These are phyloP conservation scores for Meandrusa payeni DNA, from an alignment of 2,888 invertebrate species.

Conservation along the genomic window DNA sequence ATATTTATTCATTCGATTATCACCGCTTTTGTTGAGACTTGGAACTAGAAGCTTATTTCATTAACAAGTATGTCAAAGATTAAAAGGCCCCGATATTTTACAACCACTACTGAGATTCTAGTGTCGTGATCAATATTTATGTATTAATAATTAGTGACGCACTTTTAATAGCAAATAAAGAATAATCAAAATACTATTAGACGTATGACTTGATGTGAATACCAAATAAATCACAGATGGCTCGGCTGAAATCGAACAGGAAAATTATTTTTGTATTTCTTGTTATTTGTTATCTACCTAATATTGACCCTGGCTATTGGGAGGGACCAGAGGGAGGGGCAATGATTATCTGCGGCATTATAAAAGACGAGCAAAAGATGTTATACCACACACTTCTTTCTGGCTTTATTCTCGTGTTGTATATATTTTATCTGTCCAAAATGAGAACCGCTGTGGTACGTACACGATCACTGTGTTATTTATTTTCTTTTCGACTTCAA, in stretches of 20 bases:
- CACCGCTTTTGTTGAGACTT: no score
- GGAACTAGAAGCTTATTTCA: no score
- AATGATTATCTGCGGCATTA: constrained; percentile 35
- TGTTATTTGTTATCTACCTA: constrained; percentile 32
- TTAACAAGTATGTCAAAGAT: no score
- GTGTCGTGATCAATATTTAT: no score
- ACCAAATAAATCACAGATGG: constrained; percentile 11
- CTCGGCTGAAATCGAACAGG: constrained; percentile 40
- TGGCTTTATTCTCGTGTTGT: constrained; percentile 5
- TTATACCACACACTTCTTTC: constrained; percentile 3
- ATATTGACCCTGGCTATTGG: constrained; percentile 38
- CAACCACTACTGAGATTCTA: no score
- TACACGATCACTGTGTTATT: no score
- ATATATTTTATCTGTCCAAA: constrained; percentile 24
- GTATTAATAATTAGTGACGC: no score
- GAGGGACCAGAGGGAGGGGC: not conserved
- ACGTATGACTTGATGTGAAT: not conserved
- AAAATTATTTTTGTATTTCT: constrained; percentile 36
- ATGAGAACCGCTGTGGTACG: constrained; percentile 49
- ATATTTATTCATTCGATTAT: no score
- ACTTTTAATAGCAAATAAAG: no score
- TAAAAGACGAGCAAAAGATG: constrained; percentile 33
- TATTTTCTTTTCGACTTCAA: no score
- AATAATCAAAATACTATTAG: no score
- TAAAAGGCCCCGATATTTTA: no score